phyloP scores from a whole-genome alignment of 2,113 vertebrate genomes.

The Phaethornis superciliosus region DNA sequence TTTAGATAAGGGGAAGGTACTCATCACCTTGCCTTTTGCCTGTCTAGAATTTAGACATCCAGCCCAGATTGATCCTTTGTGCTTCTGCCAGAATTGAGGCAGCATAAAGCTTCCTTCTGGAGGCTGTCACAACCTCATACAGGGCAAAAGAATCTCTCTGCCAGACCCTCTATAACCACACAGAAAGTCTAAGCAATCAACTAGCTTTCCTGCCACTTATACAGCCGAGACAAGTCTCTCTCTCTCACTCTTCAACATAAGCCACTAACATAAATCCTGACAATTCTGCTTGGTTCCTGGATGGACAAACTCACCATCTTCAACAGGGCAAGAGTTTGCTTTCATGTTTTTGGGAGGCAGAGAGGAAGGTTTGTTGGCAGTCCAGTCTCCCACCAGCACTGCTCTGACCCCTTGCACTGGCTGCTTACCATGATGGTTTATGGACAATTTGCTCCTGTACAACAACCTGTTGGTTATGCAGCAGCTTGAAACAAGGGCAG shows the following conservation, averaged over 20 bases:
- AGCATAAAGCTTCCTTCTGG: not conserved
- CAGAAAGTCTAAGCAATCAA: not conserved
- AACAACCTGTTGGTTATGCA: fast-evolving
- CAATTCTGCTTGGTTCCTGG: not conserved
- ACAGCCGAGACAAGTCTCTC: not conserved
- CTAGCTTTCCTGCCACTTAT: not conserved
- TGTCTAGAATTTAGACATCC: not conserved
- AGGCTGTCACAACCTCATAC: not conserved
- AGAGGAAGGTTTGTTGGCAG: not conserved
- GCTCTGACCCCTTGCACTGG: not conserved
- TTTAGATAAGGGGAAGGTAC: not conserved
- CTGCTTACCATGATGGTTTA: not conserved
- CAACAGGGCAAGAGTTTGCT: not conserved
- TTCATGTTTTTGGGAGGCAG: not conserved
- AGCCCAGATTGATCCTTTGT: not conserved
- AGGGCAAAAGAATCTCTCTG: not conserved
- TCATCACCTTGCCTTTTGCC: not conserved
- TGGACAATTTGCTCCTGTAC: not conserved
- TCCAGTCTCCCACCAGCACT: not conserved
- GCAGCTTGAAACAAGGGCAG: not conserved
- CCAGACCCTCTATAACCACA: not conserved
- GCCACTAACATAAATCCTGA: not conserved
- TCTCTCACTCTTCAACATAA: not conserved
- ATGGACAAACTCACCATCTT: not conserved
- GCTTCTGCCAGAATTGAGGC: not conserved